These are phyloP conservation scores for Coryphaenoides rupestris DNA, from an alignment of 2,113 vertebrate species.

Conservation along the genomic window DNA sequence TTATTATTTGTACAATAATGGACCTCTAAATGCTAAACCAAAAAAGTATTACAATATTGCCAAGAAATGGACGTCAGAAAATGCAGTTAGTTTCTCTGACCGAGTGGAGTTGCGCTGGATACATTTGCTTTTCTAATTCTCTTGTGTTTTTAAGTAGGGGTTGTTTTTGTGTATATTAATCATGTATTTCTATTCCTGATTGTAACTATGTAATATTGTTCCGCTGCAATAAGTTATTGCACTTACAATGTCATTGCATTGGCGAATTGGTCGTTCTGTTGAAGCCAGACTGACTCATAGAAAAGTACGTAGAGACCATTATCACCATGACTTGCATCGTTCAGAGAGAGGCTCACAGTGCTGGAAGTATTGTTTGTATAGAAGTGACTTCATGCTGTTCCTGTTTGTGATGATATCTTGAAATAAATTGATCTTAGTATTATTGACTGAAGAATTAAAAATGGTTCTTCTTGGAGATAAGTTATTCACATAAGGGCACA, in stretches of 20 bases:
- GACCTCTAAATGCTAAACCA: constrained; percentile 54
- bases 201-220: constrained; percentile 49
- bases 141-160: constrained; percentile 55
- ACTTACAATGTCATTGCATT: constrained; percentile 62
- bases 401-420: constrained; percentile 41
- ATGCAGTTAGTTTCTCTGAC: constrained; percentile 41
- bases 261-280: constrained; percentile 27
- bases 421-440: constrained; percentile 63
- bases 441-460: constrained; percentile 16
- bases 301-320: constrained; percentile 5
- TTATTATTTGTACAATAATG: constrained; percentile 55
- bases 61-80: constrained; percentile 33
- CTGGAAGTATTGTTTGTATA: constrained; percentile 51
- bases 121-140: constrained; percentile 50
- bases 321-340: constrained; percentile 31
- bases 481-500: not conserved
- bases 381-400: constrained; percentile 42
- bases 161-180: constrained; percentile 67
- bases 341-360: constrained; percentile 39
- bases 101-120: constrained; percentile 40
- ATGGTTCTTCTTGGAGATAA: constrained; percentile 14
- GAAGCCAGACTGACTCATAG: constrained; percentile 4
- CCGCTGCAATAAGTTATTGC: constrained; percentile 82
- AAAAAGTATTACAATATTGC: constrained; percentile 59
- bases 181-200: constrained; percentile 59